These are phyloP conservation scores for Rutilus rutilus DNA, from an alignment of 2,113 vertebrate genomes.

Conservation along the genomic window DNA sequence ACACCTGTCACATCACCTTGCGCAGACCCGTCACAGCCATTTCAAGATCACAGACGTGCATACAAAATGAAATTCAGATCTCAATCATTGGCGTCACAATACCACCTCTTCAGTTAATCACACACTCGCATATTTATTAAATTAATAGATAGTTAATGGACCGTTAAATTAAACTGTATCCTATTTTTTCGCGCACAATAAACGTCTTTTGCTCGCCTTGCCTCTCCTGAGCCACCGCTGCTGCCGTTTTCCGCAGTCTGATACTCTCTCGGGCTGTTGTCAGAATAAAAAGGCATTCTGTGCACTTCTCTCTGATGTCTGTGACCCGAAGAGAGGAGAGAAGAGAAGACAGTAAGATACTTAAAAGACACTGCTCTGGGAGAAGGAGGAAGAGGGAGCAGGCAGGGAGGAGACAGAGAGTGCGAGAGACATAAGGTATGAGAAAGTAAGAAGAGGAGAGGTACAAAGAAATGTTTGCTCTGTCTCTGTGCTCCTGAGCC, in stretches of 20 bases:
- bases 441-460: slow-evolving; percentile 8
- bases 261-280: slow-evolving; percentile 39
- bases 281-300: slow-evolving; percentile 40
- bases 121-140: background rate
- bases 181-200: slow-evolving; percentile 5
- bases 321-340: slow-evolving; percentile 44
- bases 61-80: slow-evolving; percentile 12
- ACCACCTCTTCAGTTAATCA: slow-evolving; percentile 37
- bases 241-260: slow-evolving; percentile 18
- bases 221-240: slow-evolving; percentile 4
- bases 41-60: background rate
- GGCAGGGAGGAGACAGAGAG: background rate
- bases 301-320: slow-evolving; percentile 35
- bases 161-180: slow-evolving; percentile 35
- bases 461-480: slow-evolving; percentile 22
- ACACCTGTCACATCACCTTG: background rate
- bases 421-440: background rate
- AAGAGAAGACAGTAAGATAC: slow-evolving; percentile 19
- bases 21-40: background rate
- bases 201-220: background rate
- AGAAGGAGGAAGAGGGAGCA: slow-evolving; percentile 11
- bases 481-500: slow-evolving; percentile 6
- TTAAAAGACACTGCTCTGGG: slow-evolving; percentile 19
- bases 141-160: slow-evolving; percentile 36
- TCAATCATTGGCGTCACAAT: background rate